phyloP scores from a whole-genome alignment of 1,140 invertebrate species.

The Potamilus streckersoni region DNA sequence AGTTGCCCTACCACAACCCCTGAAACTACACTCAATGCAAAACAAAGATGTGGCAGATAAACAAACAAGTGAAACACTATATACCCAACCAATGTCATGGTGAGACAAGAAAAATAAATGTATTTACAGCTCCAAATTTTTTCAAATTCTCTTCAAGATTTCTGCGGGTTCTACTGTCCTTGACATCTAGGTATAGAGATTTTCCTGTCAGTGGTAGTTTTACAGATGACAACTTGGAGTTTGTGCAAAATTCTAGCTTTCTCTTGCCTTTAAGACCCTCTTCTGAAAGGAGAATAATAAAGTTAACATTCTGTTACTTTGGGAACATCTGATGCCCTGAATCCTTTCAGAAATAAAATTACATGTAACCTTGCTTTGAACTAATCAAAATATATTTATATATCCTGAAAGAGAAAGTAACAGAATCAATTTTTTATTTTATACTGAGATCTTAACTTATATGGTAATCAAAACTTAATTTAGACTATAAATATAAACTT shows the following conservation, averaged over 20 bases:
- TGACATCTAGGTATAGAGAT: constrained; percentile 46
- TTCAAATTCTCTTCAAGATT: constrained; percentile 36
- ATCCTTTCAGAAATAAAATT: too few species aligned
- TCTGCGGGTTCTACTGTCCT: constrained; percentile 33
- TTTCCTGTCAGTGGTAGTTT: constrained; percentile 43
- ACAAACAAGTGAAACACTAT: neutral
- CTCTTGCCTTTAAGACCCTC: constrained; percentile 38
- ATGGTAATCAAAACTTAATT: too few species aligned
- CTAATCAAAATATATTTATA: too few species aligned
- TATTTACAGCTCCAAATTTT: constrained; percentile 49
- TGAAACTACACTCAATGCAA: too few species aligned
- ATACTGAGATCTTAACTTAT: too few species aligned
- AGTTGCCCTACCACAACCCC: too few species aligned
- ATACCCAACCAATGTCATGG: neutral
- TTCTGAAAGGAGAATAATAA: constrained; percentile 17
- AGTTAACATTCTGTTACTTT: too few species aligned
- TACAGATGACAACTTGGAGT: constrained; percentile 17
- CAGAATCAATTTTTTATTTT: too few species aligned
- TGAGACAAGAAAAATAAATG: neutral
- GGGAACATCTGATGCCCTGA: too few species aligned
- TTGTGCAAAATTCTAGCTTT: constrained; percentile 38
- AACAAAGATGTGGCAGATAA: neutral
- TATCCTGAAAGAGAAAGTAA: too few species aligned
- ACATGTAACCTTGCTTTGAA: too few species aligned
- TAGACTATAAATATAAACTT: too few species aligned